phyloP scores from a whole-genome alignment of 2,888 invertebrate species.

The Zygaena filipendulae region DNA sequence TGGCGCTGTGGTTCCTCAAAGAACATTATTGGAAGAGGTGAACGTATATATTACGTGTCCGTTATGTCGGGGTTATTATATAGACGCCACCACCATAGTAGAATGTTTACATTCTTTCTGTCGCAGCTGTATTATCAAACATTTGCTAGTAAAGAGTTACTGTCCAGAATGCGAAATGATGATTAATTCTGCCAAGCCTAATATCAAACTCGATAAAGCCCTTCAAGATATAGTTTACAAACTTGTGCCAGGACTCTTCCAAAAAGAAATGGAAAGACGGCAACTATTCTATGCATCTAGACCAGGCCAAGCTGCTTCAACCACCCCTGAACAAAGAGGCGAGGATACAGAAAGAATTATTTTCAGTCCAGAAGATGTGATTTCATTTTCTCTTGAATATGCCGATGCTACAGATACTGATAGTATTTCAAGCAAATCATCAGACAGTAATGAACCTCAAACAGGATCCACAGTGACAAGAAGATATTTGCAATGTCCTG shows the following conservation, averaged over 20 bases:
- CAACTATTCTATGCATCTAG: slow-evolving; percentile 85
- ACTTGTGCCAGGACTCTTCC: slow-evolving; percentile 94
- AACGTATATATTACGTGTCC: slow-evolving; percentile 92
- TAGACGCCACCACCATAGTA: slow-evolving; percentile 95
- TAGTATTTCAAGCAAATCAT: slow-evolving; percentile 61
- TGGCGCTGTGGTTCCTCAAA: slow-evolving; percentile 61
- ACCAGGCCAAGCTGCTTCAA: slow-evolving; percentile 73
- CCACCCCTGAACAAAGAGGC: slow-evolving; percentile 84
- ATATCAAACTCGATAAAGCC: slow-evolving; percentile 93
- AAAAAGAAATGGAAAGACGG: slow-evolving; percentile 88
- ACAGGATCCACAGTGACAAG: slow-evolving; percentile 47
- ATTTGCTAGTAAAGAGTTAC: slow-evolving; percentile 85
- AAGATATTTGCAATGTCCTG: slow-evolving; percentile 90
- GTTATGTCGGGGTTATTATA: slow-evolving; percentile 92
- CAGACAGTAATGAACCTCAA: slow-evolving; percentile 54
- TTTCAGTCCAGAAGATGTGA: slow-evolving; percentile 89
- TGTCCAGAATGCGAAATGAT: slow-evolving; percentile 95
- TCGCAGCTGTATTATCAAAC: slow-evolving; percentile 92
- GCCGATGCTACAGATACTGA: slow-evolving; percentile 63
- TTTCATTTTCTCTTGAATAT: slow-evolving; percentile 91
- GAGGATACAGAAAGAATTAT: slow-evolving; percentile 87
- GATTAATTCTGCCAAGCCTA: slow-evolving; percentile 93
- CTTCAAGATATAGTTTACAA: slow-evolving; percentile 97
- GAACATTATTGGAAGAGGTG: slow-evolving; percentile 78
- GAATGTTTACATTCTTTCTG: slow-evolving; percentile 98